Conservation (phyloP, 2,797 vertebrate genomes). For the Helicolenus hilgendorfi region DNA sequence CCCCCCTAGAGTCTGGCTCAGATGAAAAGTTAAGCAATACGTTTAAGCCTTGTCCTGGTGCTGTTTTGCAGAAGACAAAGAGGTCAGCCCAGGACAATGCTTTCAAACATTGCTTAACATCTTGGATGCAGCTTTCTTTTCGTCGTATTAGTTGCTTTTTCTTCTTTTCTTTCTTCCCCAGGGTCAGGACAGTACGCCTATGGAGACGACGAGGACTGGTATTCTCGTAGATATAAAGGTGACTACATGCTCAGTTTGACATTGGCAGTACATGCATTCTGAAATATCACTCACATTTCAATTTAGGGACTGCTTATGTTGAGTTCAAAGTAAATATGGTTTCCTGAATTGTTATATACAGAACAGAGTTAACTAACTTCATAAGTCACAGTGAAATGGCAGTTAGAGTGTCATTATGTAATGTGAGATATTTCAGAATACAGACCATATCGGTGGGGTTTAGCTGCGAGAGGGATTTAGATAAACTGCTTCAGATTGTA, state of each 20-base stretch:
- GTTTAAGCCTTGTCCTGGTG: conserved; percentile 43
- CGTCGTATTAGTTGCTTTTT: conserved; percentile 86
- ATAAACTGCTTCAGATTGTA: background rate
- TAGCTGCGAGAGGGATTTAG: background rate
- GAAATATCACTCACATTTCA: background rate
- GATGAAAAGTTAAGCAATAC: conserved; percentile 69
- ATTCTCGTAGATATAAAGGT: conserved; percentile 96
- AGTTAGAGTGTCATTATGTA: background rate
- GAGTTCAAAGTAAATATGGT: background rate
- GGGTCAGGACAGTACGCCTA: conserved; percentile 95
- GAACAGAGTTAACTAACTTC: background rate
- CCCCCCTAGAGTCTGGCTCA: conserved; percentile 46
- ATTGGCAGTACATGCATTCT: background rate
- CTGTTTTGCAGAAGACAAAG: background rate
- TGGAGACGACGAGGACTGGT: conserved; percentile 96
- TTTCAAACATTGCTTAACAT: conserved; percentile 69
- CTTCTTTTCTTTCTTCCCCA: conserved; percentile 83
- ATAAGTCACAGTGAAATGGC: background rate
- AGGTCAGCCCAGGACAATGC: conserved; percentile 46
- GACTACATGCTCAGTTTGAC: conserved; percentile 79
- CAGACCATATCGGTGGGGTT: background rate
- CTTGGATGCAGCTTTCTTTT: conserved; percentile 54
- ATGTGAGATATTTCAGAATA: background rate
- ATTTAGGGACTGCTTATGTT: background rate
- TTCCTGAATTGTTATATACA: background rate